Conservation (phyloP, 2,797 vertebrate genomes). For the Balearica regulorum region DNA sequence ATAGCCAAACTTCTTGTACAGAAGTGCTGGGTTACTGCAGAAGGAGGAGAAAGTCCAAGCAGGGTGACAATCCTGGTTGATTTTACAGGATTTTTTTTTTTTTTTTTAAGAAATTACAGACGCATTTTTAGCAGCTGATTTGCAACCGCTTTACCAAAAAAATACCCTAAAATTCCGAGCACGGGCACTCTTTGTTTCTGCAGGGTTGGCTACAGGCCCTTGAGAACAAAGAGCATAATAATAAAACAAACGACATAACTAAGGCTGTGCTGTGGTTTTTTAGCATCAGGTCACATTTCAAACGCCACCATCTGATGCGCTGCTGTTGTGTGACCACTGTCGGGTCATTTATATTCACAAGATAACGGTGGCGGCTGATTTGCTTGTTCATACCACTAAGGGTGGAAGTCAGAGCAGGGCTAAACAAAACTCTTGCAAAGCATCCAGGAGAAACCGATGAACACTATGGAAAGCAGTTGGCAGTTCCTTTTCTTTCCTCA, state of each 20-base stretch:
- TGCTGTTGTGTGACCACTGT: background rate
- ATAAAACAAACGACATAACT: background rate
- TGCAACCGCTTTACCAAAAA: background rate
- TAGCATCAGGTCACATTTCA: background rate
- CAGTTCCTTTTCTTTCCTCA: background rate
- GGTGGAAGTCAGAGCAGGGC: background rate
- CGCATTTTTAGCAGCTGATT: background rate
- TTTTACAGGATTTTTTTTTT: background rate
- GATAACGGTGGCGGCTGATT: fast-evolving
- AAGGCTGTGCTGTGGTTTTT: background rate
- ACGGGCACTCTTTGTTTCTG: background rate
- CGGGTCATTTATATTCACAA: background rate
- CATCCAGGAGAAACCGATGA: background rate
- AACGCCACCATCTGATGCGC: background rate
- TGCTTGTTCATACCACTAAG: fast-evolving
- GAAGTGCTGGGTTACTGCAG: background rate
- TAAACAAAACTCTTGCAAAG: background rate
- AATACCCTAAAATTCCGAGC: background rate
- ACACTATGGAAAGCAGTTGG: background rate
- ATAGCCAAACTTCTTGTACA: background rate
- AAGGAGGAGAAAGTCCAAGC: background rate
- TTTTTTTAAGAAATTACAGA: background rate
- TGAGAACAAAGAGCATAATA: background rate
- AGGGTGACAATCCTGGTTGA: background rate
- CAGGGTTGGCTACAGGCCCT: background rate